A percentile compares a stretch with the other conserved stretches of the same genome.
These are phyloP conservation scores for Epistrophe eligans DNA, from an alignment of 2,888 invertebrate genomes.

Conservation along the genomic window DNA sequence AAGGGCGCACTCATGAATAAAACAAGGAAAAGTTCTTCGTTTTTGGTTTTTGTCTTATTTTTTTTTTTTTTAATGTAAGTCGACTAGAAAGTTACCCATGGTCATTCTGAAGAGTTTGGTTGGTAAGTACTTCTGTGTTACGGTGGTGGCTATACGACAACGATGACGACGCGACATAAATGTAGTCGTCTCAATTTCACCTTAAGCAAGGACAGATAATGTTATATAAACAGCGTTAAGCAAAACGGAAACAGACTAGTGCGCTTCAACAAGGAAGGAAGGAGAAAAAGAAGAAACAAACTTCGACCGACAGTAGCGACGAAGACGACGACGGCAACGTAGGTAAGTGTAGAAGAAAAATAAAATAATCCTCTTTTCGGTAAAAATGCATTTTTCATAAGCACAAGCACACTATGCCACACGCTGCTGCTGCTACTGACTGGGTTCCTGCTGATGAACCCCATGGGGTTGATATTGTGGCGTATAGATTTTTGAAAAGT, in stretches of 20 bases:
- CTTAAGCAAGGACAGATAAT: conserved; percentile 58
- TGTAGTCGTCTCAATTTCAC: conserved; percentile 69
- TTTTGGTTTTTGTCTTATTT: conserved; percentile 16
- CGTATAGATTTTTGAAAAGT: conserved; percentile 16
- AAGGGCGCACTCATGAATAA: conserved; percentile 65
- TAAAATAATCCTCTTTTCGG: conserved; percentile 56
- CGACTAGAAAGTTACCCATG: conserved; percentile 41
- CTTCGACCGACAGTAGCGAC: too few species aligned
- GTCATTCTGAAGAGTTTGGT: conserved; percentile 13
- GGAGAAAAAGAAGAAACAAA: conserved; percentile 31
- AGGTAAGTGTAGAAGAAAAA: conserved; percentile 28
- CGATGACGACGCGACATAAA: neutral
- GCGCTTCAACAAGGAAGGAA: neutral
- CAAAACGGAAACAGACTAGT: conserved; percentile 62
- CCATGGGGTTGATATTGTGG: neutral
- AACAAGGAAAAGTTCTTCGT: conserved; percentile 49
- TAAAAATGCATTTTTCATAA: conserved; percentile 73
- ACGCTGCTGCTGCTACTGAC: conserved; percentile 8
- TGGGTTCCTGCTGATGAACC: conserved; percentile 13
- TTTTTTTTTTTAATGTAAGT: neutral
- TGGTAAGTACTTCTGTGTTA: conserved; percentile 29
- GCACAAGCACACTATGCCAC: conserved; percentile 19
- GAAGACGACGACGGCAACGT: neutral
- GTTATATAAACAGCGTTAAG: conserved; percentile 56
- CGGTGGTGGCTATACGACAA: neutral